A percentile compares a stretch with the other conserved stretches of the same genome.
Conservation (phyloP, 92 coral and sea anemone species). For the Montipora capitata region DNA sequence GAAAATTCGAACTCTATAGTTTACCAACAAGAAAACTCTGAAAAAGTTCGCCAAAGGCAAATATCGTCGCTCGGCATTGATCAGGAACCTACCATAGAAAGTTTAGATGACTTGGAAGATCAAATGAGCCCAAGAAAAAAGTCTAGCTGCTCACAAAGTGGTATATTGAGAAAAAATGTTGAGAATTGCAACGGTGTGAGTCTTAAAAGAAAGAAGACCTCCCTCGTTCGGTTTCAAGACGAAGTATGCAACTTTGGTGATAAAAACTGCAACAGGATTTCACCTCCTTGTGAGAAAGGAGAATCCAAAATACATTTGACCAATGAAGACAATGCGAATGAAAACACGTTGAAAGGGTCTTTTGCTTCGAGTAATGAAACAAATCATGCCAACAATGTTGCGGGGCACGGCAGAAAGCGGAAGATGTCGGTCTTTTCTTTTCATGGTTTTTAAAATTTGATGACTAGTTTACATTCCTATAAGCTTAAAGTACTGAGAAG, state of each 20-base stretch:
- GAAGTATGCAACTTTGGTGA: conserved; percentile 8
- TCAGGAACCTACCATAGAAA: conserved; percentile 21
- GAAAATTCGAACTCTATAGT: background rate
- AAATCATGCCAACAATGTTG: background rate
- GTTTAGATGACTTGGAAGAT: background rate
- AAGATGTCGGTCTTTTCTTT: conserved; percentile 41
- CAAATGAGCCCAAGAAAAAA: conserved; percentile 12
- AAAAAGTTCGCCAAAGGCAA: conserved; percentile 10
- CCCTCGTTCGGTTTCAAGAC: conserved; percentile 53
- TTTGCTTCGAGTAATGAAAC: background rate
- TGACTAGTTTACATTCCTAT: no score
- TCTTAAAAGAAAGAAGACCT: conserved; percentile 36
- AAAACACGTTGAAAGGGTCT: background rate
- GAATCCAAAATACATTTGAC: background rate
- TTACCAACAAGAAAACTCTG: background rate
- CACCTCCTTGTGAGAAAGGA: background rate
- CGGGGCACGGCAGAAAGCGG: conserved; percentile 21
- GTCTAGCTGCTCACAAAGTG: conserved; percentile 12
- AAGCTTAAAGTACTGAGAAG: no score
- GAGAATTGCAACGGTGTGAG: conserved; percentile 24
- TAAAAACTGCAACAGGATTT: background rate
- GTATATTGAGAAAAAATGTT: conserved; percentile 14
- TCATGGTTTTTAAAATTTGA: background rate
- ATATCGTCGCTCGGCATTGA: conserved; percentile 50
- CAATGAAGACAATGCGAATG: background rate